phyloP scores from a whole-genome alignment of 2,888 invertebrate species.

The Parascotia fuliginaria region DNA sequence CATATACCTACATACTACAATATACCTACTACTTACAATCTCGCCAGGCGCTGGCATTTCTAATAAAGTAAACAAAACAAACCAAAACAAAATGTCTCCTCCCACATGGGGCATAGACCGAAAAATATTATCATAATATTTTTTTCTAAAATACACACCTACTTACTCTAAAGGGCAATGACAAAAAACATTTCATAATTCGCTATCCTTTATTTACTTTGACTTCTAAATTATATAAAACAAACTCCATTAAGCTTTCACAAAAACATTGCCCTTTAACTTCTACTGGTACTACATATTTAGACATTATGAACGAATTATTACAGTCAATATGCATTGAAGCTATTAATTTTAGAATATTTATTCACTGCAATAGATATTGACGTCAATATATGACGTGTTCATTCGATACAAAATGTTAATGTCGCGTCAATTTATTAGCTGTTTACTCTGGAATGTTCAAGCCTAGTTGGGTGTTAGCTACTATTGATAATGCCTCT shows the following conservation, averaged over 20 bases:
- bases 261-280: neutral
- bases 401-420: neutral
- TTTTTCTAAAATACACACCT: neutral
- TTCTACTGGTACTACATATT: neutral
- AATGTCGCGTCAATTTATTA: neutral
- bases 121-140: neutral
- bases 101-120: neutral
- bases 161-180: neutral
- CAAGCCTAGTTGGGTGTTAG: too few species aligned
- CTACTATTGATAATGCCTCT: too few species aligned
- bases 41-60: too few species aligned
- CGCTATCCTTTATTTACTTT: neutral
- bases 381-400: neutral
- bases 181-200: neutral
- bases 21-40: too few species aligned
- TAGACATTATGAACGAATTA: neutral
- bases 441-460: too few species aligned
- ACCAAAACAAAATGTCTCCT: neutral
- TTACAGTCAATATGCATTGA: constrained; percentile 1
- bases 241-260: neutral
- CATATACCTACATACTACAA: too few species aligned
- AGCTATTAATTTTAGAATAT: constrained; percentile 1
- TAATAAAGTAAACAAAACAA: too few species aligned
- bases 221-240: neutral
- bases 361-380: constrained; percentile 2